Conservation (phyloP, 2,888 invertebrate species). For the Torymus texanus region DNA sequence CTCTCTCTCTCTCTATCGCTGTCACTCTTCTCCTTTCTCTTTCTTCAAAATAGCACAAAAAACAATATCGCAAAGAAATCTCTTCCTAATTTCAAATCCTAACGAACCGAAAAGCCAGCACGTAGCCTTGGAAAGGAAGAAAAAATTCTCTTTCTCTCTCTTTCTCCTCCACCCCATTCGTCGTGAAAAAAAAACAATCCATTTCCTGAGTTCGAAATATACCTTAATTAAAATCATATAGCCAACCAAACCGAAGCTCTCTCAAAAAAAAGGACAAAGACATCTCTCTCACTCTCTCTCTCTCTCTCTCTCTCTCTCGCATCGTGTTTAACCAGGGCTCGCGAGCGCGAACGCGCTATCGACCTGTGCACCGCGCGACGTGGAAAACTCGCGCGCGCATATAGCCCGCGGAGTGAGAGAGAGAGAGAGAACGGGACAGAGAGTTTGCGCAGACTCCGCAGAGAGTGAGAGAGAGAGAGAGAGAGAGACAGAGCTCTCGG, state of each 20-base stretch:
- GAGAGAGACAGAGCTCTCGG: constrained; percentile 48
- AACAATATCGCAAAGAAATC: too few relatives aligned
- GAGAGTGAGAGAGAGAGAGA: constrained; percentile 30
- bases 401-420: constrained; percentile 33
- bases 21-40: not conserved
- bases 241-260: too few relatives aligned
- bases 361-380: constrained; percentile 68
- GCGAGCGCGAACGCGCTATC: constrained; percentile 62
- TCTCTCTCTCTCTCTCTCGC: constrained; percentile 37
- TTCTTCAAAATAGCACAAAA: constrained; percentile 8
- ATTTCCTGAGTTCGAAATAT: too few relatives aligned
- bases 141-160: too few relatives aligned
- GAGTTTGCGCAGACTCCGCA: constrained; percentile 69
- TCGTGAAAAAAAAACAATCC: too few relatives aligned
- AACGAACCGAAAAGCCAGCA: too few relatives aligned
- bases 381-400: constrained; percentile 65
- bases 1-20: too few relatives aligned
- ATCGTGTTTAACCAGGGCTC: constrained; percentile 72
- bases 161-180: too few relatives aligned
- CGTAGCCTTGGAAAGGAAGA: too few relatives aligned
- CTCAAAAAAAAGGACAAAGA: not conserved
- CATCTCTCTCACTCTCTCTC: not conserved
- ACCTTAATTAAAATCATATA: constrained; percentile 33
- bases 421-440: constrained; percentile 40
- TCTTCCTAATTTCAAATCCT: too few relatives aligned